Conservation (phyloP, 1,140 invertebrate species). For the Radopholus similis region DNA sequence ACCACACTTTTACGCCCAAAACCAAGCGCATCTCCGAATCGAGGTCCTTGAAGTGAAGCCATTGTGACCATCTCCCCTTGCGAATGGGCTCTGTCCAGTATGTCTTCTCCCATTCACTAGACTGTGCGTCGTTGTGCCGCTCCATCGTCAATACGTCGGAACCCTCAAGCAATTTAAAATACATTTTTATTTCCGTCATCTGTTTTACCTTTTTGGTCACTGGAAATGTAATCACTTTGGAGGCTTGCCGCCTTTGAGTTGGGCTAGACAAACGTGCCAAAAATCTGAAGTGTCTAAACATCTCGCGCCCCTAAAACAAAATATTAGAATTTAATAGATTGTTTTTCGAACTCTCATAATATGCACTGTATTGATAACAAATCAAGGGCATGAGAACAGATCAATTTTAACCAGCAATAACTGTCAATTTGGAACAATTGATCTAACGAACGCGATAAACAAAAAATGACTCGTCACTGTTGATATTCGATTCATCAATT, state of each 20-base stretch:
- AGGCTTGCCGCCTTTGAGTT: not conserved
- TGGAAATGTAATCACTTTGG: not conserved
- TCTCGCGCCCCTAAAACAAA: no score
- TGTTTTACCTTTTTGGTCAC: not conserved
- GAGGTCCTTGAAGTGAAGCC: no score
- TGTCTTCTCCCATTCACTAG: no score
- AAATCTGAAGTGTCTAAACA: not conserved
- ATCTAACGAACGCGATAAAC: not conserved
- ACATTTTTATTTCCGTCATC: not conserved
- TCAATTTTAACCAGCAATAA: not conserved
- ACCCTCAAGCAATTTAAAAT: not conserved
- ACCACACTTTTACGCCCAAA: no score
- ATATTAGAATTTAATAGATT: no score
- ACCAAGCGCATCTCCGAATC: no score
- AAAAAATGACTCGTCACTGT: slow-evolving; percentile 2
- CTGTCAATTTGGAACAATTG: not conserved
- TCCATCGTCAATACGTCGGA: no score
- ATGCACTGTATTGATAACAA: not conserved
- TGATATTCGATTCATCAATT: not conserved
- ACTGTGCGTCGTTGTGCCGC: no score
- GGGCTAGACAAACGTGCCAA: no score
- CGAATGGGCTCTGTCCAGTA: no score
- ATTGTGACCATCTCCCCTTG: no score
- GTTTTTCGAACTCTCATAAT: no score
- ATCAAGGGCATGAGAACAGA: not conserved